Conservation (phyloP, 2,888 invertebrate species). For the Mycogona germanica region DNA sequence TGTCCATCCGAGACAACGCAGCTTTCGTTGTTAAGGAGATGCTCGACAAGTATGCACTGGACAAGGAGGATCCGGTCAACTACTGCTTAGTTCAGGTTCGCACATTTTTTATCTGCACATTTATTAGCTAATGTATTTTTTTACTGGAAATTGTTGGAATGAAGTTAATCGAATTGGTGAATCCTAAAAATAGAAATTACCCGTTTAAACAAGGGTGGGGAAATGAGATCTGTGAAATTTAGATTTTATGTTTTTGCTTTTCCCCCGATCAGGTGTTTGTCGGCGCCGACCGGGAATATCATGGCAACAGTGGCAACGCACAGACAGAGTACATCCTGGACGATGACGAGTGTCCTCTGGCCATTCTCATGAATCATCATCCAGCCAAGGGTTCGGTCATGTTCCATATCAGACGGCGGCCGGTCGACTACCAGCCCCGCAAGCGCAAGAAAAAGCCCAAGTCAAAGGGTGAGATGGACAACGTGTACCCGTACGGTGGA, state of each 20-base stretch:
- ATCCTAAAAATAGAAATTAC: neutral
- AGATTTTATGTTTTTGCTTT: neutral
- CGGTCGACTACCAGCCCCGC: slow-evolving; percentile 78
- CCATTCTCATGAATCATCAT: slow-evolving; percentile 82
- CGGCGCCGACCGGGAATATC: slow-evolving; percentile 15
- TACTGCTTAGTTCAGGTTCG: slow-evolving; percentile 90
- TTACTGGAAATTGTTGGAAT: too few relatives aligned
- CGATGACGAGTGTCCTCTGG: slow-evolving; percentile 94
- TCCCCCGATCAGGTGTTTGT: slow-evolving; percentile 10
- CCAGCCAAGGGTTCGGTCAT: slow-evolving; percentile 58
- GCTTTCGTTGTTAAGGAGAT: slow-evolving; percentile 89
- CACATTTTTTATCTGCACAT: neutral
- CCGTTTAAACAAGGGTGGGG: neutral
- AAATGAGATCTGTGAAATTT: neutral
- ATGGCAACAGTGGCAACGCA: slow-evolving; percentile 27
- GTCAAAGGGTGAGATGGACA: slow-evolving; percentile 31
- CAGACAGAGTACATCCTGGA: slow-evolving; percentile 73
- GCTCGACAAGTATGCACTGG: slow-evolving; percentile 90
- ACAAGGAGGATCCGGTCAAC: slow-evolving; percentile 74
- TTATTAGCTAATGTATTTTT: too few relatives aligned
- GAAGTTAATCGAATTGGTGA: too few relatives aligned
- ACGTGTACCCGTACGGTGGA: slow-evolving; percentile 13
- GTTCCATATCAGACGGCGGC: slow-evolving; percentile 90
- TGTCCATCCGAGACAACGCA: slow-evolving; percentile 86
- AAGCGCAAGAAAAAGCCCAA: slow-evolving; percentile 68